Evolutionary conservation across 1,140 invertebrate species (phyloP).

Genomic region (Pseudomyrmex flavicornis): DNA sequence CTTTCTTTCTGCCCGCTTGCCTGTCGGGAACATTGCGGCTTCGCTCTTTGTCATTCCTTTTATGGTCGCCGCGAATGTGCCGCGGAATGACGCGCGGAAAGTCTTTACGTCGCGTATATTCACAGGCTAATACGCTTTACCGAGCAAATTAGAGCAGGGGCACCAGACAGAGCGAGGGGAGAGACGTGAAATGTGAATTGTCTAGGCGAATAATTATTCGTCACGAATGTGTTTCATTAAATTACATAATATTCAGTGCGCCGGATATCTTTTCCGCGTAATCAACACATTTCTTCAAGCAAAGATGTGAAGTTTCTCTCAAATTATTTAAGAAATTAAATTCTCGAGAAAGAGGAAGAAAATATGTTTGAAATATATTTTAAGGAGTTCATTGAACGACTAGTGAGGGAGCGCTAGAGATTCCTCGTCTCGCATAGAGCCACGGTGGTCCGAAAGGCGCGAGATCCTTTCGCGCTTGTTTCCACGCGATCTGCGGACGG

Average conservation of each 20-base stretch:
- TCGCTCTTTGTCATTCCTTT: slow-evolving; percentile 63
- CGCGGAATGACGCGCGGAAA: slow-evolving; percentile 34
- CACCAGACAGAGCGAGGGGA: too few species aligned
- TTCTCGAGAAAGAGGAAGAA: too few species aligned
- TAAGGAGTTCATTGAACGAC: slow-evolving; percentile 14
- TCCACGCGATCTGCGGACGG: slow-evolving; percentile 52
- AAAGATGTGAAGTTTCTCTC: too few species aligned
- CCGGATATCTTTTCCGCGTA: too few species aligned
- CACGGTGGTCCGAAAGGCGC: slow-evolving; percentile 36
- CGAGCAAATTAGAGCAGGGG: background rate
- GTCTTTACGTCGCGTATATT: slow-evolving; percentile 9
- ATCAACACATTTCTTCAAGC: too few species aligned
- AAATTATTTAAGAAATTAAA: too few species aligned
- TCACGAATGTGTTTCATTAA: too few species aligned
- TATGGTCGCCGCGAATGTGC: slow-evolving; percentile 43
- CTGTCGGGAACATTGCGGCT: slow-evolving; percentile 38
- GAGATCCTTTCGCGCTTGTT: slow-evolving; percentile 58
- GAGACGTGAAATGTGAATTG: too few species aligned
- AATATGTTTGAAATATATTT: background rate
- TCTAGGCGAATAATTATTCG: too few species aligned
- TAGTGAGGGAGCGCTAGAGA: slow-evolving; percentile 3
- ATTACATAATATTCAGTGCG: too few species aligned
- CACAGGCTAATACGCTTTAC: slow-evolving; percentile 13
- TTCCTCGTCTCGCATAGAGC: slow-evolving; percentile 5
- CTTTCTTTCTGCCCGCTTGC: slow-evolving; percentile 10